Conservation (phyloP, 1,140 invertebrate genomes). For the Dryas iulia region DNA sequence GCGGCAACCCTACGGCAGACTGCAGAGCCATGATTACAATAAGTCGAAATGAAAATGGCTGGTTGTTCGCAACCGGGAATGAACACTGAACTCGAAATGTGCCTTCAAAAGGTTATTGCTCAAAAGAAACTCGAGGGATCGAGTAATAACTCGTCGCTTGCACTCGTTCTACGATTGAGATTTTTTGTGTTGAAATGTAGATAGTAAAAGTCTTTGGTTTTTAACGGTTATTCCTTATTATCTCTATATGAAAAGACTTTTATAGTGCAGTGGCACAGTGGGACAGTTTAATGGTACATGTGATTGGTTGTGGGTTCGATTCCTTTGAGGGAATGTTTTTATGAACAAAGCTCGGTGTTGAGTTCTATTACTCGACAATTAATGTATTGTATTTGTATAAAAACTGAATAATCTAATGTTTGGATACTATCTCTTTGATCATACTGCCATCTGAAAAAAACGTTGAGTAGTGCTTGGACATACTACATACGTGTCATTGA, state of each 20-base stretch:
- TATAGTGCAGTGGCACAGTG: too few relatives aligned
- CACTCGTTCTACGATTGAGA: not conserved
- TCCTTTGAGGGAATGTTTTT: too few relatives aligned
- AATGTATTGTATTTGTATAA: too few relatives aligned
- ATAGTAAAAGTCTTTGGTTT: not conserved
- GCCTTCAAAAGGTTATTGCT: slow-evolving; percentile 16
- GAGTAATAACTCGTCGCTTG: not conserved
- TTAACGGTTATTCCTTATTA: not conserved
- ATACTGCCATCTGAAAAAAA: too few relatives aligned
- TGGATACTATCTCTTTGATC: too few relatives aligned
- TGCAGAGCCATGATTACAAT: slow-evolving; percentile 27
- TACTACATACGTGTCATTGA: not conserved
- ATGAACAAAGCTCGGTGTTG: too few relatives aligned
- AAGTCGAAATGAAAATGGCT: slow-evolving; percentile 30
- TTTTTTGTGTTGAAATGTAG: not conserved
- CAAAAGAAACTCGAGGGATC: slow-evolving; percentile 10
- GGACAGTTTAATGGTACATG: too few relatives aligned
- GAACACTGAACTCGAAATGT: slow-evolving; percentile 23
- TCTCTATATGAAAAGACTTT: not conserved
- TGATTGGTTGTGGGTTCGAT: too few relatives aligned
- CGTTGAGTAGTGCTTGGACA: too few relatives aligned
- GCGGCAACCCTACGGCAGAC: slow-evolving; percentile 11
- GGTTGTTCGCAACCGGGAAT: slow-evolving; percentile 24
- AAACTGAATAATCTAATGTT: too few relatives aligned
- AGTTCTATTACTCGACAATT: too few relatives aligned